Conservation (phyloP, 2,888 invertebrate genomes). For the Cephus sareptanus region DNA sequence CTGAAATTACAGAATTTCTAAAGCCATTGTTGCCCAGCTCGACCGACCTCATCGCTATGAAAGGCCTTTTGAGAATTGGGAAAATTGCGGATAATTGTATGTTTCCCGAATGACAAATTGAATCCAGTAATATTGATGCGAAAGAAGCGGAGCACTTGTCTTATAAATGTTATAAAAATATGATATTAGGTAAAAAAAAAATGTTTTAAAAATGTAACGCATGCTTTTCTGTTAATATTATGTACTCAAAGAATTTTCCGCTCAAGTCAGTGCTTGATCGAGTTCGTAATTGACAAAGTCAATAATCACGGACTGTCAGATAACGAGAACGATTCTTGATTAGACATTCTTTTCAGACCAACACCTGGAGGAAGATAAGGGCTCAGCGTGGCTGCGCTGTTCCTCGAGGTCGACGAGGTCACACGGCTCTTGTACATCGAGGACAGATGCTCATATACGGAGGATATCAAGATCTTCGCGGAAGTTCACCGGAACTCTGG, state of each 20-base stretch:
- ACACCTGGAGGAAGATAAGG: slow-evolving; percentile 73
- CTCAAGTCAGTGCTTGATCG: no score
- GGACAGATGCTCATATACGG: slow-evolving; percentile 87
- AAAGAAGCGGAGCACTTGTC: no score
- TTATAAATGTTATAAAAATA: no score
- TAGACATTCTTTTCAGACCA: slow-evolving; percentile 61
- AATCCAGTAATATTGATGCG: no score
- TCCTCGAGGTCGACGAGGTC: slow-evolving; percentile 85
- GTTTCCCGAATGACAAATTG: not conserved
- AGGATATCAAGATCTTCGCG: slow-evolving; percentile 86
- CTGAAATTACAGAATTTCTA: slow-evolving; percentile 26
- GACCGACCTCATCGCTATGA: not conserved
- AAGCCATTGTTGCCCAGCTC: slow-evolving; percentile 19
- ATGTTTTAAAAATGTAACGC: no score
- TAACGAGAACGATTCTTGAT: slow-evolving; percentile 5
- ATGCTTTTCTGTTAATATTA: no score
- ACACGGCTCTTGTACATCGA: slow-evolving; percentile 82
- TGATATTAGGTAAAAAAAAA: no score
- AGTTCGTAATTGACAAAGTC: no score
- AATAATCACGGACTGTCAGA: not conserved
- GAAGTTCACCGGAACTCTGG: slow-evolving; percentile 89
- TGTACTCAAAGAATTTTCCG: no score
- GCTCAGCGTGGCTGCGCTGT: slow-evolving; percentile 70
- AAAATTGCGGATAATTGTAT: not conserved
- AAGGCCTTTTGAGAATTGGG: no score